Evolutionary conservation across 2,113 vertebrate genomes (phyloP), one percentile per base, ranked within the genome.

Genomic region (Equus quagga): DNA sequence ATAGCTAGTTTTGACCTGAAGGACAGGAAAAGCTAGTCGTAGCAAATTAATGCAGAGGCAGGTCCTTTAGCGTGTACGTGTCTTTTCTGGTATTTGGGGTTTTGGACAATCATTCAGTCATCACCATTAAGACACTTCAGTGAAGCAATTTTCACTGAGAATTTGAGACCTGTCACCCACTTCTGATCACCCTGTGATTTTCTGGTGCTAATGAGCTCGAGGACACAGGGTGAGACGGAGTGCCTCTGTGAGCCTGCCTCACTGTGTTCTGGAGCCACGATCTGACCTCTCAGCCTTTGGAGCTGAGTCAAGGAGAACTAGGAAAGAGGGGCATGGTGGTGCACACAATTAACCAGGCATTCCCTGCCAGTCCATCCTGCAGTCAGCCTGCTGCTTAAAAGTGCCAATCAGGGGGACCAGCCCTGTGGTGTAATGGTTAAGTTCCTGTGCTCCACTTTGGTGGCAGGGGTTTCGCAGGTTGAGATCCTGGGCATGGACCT

Each of bases 1-100:
- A 95, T 8, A 76, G 70, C 92, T 72, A 33, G 87, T 87, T 97
- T 86, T 89, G 84, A 91, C 95, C 96, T 89, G 72, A 83, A 36
- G 62, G 91, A 73, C 80, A 80, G 90, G 95, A 96, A 94, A 96
- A 82, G 67, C 88, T 78, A 69, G 94, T 54, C 64, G 9, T 28
- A n/a, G 56, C 60, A 85, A 75, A 82, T 28, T 19, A 91, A 58
- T 31, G 54, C 49, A 64, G 0, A 73, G 91, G n/a, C 51, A 84
- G 70, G 2, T 10, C 28, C 73, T 65, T 67, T 5, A 11, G 15
- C 41, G 73, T 46, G 13, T 11, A 41, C 0, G 0, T 18, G 44
- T 51, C 19, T 95, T 62, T 36, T 60, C 80, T 18, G 17, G 6
- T 58, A 44, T 86, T 95, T 92, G 5, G 51, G 58, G 21, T 70